phyloP scores from a whole-genome alignment of 2,888 invertebrate genomes.

The Drosophila austrosaltans region DNA sequence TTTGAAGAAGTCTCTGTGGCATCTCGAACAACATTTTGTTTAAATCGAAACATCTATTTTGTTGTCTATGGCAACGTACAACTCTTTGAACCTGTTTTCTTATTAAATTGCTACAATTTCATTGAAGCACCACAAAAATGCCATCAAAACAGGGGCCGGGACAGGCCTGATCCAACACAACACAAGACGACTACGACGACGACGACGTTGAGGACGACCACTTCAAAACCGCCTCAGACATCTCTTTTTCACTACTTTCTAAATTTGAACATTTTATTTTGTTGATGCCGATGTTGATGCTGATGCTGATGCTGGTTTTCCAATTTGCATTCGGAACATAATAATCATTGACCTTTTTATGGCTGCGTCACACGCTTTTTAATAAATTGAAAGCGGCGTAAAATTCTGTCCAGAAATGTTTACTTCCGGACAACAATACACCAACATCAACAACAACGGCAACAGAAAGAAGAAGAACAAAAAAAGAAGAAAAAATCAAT shows the following conservation, averaged over 20 bases:
- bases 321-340: slow-evolving; percentile 58
- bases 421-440: slow-evolving; percentile 55
- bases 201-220: slow-evolving; percentile 14
- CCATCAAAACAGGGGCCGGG: slow-evolving; percentile 22
- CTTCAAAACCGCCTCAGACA: slow-evolving; percentile 38
- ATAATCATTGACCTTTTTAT: slow-evolving; percentile 75
- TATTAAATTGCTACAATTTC: slow-evolving; percentile 37
- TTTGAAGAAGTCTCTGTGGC: background rate
- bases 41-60: background rate
- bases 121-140: slow-evolving; percentile 45
- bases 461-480: slow-evolving; percentile 23
- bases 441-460: slow-evolving; percentile 14
- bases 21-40: background rate
- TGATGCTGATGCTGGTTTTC: slow-evolving; percentile 5
- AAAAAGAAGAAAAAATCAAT: slow-evolving; percentile 57
- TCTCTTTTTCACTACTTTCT: slow-evolving; percentile 29
- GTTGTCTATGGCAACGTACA: slow-evolving; percentile 3
- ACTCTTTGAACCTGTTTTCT: slow-evolving; percentile 17
- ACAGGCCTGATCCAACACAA: background rate
- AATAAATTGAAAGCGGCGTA: slow-evolving; percentile 61
- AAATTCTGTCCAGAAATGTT: slow-evolving; percentile 46
- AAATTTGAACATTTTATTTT: slow-evolving; percentile 43
- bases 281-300: background rate
- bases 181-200: too few species aligned
- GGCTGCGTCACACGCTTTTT: slow-evolving; percentile 64